Percentiles rank a stretch among this genome's conserved stretches.
Evolutionary conservation across 53 echinoderm and acorn worm genomes (phyloP).

Genomic region (Holothuria leucospilota): DNA sequence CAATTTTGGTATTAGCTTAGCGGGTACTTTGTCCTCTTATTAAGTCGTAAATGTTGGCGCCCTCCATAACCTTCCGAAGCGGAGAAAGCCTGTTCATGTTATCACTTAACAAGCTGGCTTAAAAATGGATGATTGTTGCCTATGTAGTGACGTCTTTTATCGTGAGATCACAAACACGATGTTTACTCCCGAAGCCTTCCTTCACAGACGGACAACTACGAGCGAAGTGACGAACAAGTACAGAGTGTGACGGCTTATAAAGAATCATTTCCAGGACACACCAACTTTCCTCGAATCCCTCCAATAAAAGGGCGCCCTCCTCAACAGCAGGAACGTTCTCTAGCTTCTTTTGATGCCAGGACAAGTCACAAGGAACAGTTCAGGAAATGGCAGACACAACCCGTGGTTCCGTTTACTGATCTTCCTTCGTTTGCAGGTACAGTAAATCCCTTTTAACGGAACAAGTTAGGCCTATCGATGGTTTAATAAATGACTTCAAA

Average conservation of each 20-base stretch:
- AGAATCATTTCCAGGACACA: constrained; percentile 80
- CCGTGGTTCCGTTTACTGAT: constrained; percentile 81
- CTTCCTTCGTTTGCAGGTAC: constrained; percentile 96
- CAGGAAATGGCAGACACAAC: constrained; percentile 77
- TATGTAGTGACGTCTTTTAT: no score
- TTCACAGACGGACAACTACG: constrained; percentile 68
- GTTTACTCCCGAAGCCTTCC: not conserved
- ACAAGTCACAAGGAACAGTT: constrained; percentile 91
- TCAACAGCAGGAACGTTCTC: constrained; percentile 58
- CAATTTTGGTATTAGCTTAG: no score
- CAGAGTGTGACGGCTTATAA: constrained; percentile 81
- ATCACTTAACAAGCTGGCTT: no score
- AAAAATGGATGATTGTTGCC: no score
- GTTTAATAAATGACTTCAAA: no score
- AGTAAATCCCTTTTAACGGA: not conserved
- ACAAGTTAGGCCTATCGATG: no score
- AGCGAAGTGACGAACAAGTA: constrained; percentile 71
- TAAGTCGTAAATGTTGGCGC: no score
- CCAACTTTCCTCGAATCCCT: constrained; percentile 80
- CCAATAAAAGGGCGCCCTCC: constrained; percentile 64
- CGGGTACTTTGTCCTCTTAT: no score
- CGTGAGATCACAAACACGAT: no score
- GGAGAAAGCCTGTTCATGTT: no score
- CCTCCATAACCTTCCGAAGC: no score
- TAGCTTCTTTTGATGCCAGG: constrained; percentile 89